Conservation (phyloP, 2,797 vertebrate species). For the Spinus olivaceus region DNA sequence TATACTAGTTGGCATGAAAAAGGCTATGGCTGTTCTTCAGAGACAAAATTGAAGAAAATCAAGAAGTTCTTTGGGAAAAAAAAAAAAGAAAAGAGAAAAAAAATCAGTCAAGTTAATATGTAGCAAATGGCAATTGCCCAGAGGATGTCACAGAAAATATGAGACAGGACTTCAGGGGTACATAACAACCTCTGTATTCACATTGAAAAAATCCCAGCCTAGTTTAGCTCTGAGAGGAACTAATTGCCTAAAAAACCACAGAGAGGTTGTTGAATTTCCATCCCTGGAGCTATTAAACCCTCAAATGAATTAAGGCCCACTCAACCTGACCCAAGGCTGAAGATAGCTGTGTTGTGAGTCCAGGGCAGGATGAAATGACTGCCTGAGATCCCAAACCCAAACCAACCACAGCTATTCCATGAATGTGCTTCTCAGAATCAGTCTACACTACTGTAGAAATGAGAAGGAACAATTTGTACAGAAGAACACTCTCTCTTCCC, state of each 20-base stretch:
- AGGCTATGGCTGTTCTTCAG: not conserved
- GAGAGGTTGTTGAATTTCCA: not conserved
- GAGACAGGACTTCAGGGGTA: not conserved
- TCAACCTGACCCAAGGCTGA: not conserved
- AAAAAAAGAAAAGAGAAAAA: not conserved
- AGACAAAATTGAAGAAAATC: not conserved
- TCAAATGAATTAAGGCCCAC: not conserved
- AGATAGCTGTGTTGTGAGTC: not conserved
- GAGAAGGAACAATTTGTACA: not conserved
- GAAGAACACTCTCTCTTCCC: not conserved
- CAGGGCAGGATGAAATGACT: not conserved
- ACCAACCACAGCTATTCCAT: not conserved
- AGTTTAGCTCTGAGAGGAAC: not conserved
- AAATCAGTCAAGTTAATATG: not conserved
- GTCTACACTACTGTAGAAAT: not conserved
- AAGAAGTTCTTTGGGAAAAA: not conserved
- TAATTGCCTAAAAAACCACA: not conserved
- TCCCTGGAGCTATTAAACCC: not conserved
- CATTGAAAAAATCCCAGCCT: not conserved
- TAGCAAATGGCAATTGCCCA: not conserved
- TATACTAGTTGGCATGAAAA: not conserved
- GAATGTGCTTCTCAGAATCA: not conserved
- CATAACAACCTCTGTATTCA: not conserved
- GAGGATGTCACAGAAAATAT: not conserved
- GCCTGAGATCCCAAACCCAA: not conserved